Base-by-base conservation (phyloP, 2,888 invertebrate species). In the Mechanitis messenoides region DNA sequence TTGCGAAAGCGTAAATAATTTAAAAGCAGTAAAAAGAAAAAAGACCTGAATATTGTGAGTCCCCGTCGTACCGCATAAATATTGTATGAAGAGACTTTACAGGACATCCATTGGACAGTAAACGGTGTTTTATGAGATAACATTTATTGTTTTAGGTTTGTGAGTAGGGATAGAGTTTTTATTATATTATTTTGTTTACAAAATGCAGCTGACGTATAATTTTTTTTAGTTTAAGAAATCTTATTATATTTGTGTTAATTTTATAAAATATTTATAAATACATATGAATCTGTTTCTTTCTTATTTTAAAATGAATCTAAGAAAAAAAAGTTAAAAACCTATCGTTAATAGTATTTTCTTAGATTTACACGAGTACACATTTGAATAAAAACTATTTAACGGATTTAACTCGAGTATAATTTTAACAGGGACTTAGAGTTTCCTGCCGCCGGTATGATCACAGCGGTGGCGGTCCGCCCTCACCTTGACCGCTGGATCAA, bases 141-240 rank as follows among this genome's bases (percentile, higher is more conserved):
- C 82, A 85, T 85, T 86, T 85, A 87, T 86, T 86, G 83, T 85
- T 85, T 81, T 80, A 83, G 78, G 77, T 79, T 76, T 73, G 77
- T 77, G 75, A 80, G 78, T 75, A 70, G 72, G 71, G 74, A 74
- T 67, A 65, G 66, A 67, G 66, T 69, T 69, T 72, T 69, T 77
- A 75, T 80, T 50, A 42, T 35, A 35, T 42, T 77, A 71, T 76
- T 78, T 81, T 80, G 76, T 82, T 80, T 80, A 77, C 79, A 70
- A 74, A 69, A 68, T 69, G 72, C 66, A 65, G 69, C 69, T 56
- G 55, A 59, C 31, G 9, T 7, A 31, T 6, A 3, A 31, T 31
- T 31, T 7, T 47, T 42, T 42, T 9, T 42, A 42, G 9, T 7
- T 42, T 42, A 42, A 42, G 42, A 42, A 42, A 42, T 42, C 50